Conservation (phyloP, 2,888 invertebrate genomes). For the Ditylenchus weischeri region DNA sequence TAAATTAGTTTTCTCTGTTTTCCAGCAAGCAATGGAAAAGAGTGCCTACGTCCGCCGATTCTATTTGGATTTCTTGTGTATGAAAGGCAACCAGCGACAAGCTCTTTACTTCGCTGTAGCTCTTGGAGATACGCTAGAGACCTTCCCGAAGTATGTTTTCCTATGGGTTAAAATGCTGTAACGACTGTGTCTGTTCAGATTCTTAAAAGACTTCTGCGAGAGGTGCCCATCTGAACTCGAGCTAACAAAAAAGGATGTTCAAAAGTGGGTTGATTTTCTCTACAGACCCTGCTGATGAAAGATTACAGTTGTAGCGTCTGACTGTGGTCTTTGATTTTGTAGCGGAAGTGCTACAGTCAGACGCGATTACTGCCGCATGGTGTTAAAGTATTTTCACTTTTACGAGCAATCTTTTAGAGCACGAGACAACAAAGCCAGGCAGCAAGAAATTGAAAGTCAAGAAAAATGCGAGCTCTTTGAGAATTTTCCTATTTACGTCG, state of each 20-base stretch:
- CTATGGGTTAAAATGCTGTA: no score
- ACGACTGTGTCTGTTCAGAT: background rate
- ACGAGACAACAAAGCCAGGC: no score
- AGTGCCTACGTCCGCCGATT: constrained; percentile 1
- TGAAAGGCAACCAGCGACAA: background rate
- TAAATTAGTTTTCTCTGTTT: background rate
- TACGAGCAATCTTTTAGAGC: no score
- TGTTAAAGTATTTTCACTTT: no score
- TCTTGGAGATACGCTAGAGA: constrained; percentile 1
- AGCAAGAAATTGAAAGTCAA: no score
- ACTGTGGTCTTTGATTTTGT: no score
- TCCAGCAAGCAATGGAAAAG: constrained; percentile 12
- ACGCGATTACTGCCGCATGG: no score
- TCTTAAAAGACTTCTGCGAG: constrained; percentile 4
- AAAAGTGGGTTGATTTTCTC: background rate
- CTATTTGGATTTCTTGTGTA: constrained; percentile 12
- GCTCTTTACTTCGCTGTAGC: constrained; percentile 13
- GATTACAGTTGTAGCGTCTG: no score
- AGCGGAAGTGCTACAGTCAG: no score
- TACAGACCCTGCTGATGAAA: no score
- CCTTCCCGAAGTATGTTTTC: background rate
- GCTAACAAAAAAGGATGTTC: background rate
- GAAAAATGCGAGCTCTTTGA: constrained; percentile 10
- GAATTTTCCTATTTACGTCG: background rate
- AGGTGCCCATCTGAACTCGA: background rate